A percentile compares a stretch with the other conserved stretches of the same genome.
These are phyloP conservation scores for Tenthredo notha DNA, from an alignment of 2,888 invertebrate species.

Conservation along the genomic window DNA sequence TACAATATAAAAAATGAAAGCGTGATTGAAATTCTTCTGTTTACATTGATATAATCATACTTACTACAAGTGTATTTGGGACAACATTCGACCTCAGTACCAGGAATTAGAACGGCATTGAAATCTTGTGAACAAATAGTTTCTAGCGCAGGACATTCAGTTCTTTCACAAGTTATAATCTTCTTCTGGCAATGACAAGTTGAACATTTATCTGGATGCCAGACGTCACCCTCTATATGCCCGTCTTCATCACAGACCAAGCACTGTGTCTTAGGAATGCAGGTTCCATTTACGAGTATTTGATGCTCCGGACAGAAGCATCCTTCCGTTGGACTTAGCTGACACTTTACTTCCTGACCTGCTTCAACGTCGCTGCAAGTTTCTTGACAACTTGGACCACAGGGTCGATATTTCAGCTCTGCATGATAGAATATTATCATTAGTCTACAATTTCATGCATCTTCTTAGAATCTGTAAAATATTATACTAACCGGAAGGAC, in stretches of 20 bases:
- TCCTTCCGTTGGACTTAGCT: conserved; percentile 83
- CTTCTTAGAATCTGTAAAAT: neutral
- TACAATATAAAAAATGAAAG: neutral
- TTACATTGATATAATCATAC: conserved; percentile 1
- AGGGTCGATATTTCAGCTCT: conserved; percentile 80
- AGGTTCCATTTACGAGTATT: conserved; percentile 86
- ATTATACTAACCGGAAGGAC: conserved; percentile 77
- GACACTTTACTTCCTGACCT: conserved; percentile 75
- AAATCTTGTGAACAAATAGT: conserved; percentile 83
- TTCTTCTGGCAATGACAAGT: conserved; percentile 84
- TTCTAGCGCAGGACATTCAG: conserved; percentile 80
- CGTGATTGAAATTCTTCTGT: neutral
- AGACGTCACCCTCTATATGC: conserved; percentile 85
- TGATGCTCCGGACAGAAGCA: conserved; percentile 91
- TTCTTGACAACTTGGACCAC: conserved; percentile 82
- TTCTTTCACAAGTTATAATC: conserved; percentile 83
- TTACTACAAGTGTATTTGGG: conserved; percentile 85
- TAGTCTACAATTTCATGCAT: neutral
- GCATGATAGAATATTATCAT: conserved; percentile 41
- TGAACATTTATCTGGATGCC: conserved; percentile 87
- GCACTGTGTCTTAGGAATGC: conserved; percentile 85
- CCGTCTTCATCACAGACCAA: conserved; percentile 88
- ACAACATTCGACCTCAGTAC: conserved; percentile 84
- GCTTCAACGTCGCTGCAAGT: conserved; percentile 84
- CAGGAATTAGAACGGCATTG: conserved; percentile 80